Conservation (phyloP, 2,888 invertebrate genomes). For the Xestia xanthographa region DNA sequence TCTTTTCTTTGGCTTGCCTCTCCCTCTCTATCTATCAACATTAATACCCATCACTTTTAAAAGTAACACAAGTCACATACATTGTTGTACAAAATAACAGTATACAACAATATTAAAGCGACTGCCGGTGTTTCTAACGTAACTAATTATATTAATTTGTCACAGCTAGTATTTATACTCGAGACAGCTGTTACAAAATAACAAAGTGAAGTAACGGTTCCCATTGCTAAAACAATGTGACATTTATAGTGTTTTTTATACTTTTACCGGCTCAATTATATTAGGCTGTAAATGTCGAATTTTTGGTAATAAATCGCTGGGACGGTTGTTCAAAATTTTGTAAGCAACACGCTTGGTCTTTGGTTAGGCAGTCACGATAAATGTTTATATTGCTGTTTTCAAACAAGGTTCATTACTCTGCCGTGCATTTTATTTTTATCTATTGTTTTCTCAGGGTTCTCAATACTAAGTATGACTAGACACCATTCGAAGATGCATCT, state of each 20-base stretch:
- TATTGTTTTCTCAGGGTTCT: neutral
- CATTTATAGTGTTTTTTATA: conserved; percentile 40
- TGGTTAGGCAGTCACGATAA: neutral
- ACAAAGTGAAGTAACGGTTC: conserved; percentile 3
- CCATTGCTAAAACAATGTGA: conserved; percentile 44
- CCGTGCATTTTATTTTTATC: too few species aligned
- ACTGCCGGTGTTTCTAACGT: conserved; percentile 8
- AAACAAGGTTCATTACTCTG: neutral
- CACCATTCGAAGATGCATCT: neutral
- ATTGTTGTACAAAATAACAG: conserved; percentile 27
- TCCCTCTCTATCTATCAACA: too few species aligned
- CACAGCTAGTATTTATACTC: conserved; percentile 27
- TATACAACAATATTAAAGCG: conserved; percentile 10
- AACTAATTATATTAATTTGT: conserved; percentile 52
- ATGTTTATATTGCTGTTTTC: neutral
- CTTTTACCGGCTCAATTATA: conserved; percentile 24
- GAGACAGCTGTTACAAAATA: conserved; percentile 32
- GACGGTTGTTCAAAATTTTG: conserved; percentile 1
- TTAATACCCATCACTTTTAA: too few species aligned
- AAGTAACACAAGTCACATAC: neutral
- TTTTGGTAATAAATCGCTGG: conserved; percentile 29
- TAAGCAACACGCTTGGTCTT: neutral
- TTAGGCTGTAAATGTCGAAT: conserved; percentile 31
- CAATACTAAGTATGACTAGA: neutral
- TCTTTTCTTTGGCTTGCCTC: too few species aligned